phyloP scores from a whole-genome alignment of 30 jellyfish, hydroid and myxozoan species.

The Chrysaora quinquecirrha region DNA sequence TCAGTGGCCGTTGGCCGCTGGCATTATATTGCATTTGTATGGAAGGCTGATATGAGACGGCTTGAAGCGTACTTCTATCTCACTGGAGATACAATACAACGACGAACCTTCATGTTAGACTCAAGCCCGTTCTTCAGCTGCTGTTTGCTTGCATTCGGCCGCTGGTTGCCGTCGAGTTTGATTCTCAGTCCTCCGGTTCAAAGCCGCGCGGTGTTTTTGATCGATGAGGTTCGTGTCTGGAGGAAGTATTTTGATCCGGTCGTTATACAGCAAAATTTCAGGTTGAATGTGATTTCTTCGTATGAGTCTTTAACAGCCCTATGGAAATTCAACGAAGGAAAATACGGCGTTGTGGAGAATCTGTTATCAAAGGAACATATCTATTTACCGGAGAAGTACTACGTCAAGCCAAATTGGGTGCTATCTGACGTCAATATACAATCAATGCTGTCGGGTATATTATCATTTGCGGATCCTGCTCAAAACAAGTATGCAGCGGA shows the following conservation, averaged over 20 bases:
- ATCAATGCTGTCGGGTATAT: not conserved
- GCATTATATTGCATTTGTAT: conserved; percentile 39
- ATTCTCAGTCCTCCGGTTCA: conserved; percentile 44
- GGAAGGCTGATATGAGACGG: conserved; percentile 27
- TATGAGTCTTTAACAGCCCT: conserved; percentile 43
- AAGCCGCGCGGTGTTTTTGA: conserved; percentile 9
- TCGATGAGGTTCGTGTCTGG: conserved; percentile 65
- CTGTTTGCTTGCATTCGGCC: conserved; percentile 56
- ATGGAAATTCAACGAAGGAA: conserved; percentile 65
- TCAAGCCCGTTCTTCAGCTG: conserved; percentile 34
- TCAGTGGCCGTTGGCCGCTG: conserved; percentile 8
- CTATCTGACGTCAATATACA: conserved; percentile 26
- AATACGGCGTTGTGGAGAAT: conserved; percentile 11
- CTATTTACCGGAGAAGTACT: conserved; percentile 39
- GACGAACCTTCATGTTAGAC: conserved; percentile 39
- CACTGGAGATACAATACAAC: not conserved
- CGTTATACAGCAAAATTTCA: conserved; percentile 53
- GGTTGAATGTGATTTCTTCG: conserved; percentile 22
- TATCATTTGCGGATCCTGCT: not conserved
- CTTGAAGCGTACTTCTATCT: conserved; percentile 29
- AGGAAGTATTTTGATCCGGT: conserved; percentile 45
- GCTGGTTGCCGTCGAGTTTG: conserved; percentile 37
- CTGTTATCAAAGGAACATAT: conserved; percentile 27
- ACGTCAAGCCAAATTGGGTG: conserved; percentile 45
- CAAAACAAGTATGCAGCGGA: not conserved